These are phyloP conservation scores for Colius striatus DNA, from an alignment of 2,113 vertebrate genomes.

Conservation along the genomic window DNA sequence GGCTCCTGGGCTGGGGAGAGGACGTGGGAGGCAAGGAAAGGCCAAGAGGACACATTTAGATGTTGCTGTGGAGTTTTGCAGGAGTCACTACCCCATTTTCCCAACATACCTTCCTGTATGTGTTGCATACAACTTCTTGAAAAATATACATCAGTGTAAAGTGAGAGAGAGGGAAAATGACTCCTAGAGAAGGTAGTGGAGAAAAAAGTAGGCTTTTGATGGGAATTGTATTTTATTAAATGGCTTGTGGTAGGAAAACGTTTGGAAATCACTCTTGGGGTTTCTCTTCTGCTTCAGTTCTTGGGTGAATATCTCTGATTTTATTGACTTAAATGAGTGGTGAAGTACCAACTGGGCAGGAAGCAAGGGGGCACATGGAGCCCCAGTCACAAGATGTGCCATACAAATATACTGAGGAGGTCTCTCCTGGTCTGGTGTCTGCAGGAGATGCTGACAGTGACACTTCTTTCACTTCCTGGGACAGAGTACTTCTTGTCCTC, in stretches of 20 bases:
- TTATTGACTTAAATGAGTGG: not conserved
- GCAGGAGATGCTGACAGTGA: rapidly evolving
- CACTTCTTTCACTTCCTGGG: rapidly evolving
- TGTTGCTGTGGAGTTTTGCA: not conserved
- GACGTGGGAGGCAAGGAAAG: not conserved
- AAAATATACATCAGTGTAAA: not conserved
- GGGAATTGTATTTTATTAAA: not conserved
- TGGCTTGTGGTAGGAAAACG: not conserved
- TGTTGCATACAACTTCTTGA: not conserved
- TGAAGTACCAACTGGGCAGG: not conserved
- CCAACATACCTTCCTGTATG: not conserved
- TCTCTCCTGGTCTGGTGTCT: not conserved
- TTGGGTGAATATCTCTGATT: not conserved
- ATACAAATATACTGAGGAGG: not conserved
- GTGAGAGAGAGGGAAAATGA: not conserved
- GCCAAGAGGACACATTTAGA: not conserved
- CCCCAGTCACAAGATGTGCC: rapidly evolving
- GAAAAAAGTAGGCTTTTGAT: not conserved
- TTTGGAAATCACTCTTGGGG: not conserved
- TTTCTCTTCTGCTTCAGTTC: not conserved
- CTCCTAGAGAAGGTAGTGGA: not conserved
- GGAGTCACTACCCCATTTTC: not conserved
- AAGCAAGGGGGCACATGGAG: rapidly evolving
- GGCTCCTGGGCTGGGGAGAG: rapidly evolving
- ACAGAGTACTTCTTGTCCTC: not conserved